Conservation (phyloP, 2,888 invertebrate genomes). For the Cataglyphis rosenhaueri region DNA sequence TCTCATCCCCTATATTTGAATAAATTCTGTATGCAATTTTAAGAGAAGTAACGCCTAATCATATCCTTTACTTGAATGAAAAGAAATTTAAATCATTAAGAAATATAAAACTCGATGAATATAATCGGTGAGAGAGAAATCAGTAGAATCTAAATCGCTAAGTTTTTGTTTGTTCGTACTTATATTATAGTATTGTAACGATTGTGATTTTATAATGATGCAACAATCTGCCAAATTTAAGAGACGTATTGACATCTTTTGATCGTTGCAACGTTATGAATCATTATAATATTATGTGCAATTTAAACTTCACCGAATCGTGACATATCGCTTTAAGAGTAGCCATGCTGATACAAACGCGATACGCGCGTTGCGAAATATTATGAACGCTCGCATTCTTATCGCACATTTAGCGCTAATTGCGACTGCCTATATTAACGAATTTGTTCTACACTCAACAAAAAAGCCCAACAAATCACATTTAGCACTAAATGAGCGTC, state of each 20-base stretch:
- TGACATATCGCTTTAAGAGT: constrained; percentile 58
- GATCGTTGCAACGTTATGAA: constrained; percentile 17
- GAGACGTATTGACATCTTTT: constrained; percentile 6
- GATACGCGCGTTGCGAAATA: constrained; percentile 39
- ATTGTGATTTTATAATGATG: constrained; percentile 10
- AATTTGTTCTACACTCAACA: neutral
- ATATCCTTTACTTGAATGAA: constrained; percentile 9
- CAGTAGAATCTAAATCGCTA: constrained; percentile 8
- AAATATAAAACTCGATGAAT: neutral
- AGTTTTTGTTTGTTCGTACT: constrained; percentile 10
- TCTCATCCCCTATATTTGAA: neutral
- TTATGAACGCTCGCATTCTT: constrained; percentile 32
- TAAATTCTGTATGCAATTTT: constrained; percentile 26
- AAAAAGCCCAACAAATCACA: constrained; percentile 8
- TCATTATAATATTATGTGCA: neutral
- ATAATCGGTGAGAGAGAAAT: neutral
- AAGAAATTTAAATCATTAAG: neutral
- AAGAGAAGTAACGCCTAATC: constrained; percentile 34
- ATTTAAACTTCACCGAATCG: constrained; percentile 12
- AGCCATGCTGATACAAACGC: constrained; percentile 26
- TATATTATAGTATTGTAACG: constrained; percentile 12
- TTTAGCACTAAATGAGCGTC: constrained; percentile 33
- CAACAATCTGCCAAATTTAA: constrained; percentile 2
- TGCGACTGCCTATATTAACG: constrained; percentile 8
- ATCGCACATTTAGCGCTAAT: constrained; percentile 43